Evolutionary conservation across 2,888 invertebrate species (phyloP).

Genomic region (Agrilus biguttatus): DNA sequence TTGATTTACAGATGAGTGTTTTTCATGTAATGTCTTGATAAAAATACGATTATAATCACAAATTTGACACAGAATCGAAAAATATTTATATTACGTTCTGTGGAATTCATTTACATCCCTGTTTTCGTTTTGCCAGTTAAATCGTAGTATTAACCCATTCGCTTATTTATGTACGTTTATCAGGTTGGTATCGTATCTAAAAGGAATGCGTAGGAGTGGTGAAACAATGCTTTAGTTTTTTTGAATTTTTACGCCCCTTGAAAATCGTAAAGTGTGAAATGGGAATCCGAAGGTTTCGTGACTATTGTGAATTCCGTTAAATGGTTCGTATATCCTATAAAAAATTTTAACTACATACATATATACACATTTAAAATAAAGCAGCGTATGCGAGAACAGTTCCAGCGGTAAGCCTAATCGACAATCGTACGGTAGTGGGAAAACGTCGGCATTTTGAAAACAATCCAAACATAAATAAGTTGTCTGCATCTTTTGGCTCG

Average conservation of each 20-base stretch:
- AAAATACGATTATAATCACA: no score
- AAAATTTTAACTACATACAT: conserved; percentile 22
- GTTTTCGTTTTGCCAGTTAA: no score
- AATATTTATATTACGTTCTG: no score
- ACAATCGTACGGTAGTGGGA: conserved; percentile 27
- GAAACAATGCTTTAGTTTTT: background rate
- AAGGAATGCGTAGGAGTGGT: background rate
- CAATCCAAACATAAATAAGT: conserved; percentile 36
- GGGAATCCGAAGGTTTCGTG: conserved; percentile 18
- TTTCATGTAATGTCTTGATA: no score
- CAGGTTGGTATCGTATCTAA: no score
- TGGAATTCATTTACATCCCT: no score
- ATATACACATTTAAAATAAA: background rate
- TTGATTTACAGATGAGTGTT: no score
- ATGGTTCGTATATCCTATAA: conserved; percentile 23
- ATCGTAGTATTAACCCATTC: no score
- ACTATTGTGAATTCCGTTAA: conserved; percentile 29
- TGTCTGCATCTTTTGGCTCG: conserved; percentile 30
- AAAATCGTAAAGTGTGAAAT: background rate
- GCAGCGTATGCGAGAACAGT: background rate
- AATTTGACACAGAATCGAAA: no score
- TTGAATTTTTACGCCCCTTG: background rate
- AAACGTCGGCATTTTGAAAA: conserved; percentile 34
- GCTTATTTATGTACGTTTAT: no score
- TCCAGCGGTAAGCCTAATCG: conserved; percentile 18